phyloP scores from a whole-genome alignment of 1,140 invertebrate genomes.

The Pentalonia nigronervosa region DNA sequence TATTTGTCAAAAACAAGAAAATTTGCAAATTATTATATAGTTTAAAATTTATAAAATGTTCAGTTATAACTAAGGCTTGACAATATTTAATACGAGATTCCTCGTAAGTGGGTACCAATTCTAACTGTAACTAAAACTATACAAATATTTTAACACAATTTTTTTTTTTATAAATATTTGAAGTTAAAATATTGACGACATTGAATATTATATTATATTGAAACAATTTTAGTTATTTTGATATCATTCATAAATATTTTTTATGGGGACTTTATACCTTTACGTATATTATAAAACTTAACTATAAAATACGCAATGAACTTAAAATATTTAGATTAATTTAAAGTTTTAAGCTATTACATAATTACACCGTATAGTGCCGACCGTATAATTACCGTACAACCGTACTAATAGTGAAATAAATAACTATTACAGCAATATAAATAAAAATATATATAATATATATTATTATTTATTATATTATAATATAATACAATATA shows the following conservation, averaged over 20 bases:
- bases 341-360: neutral
- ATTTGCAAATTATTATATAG: no score
- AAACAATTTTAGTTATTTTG: neutral
- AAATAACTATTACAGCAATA: neutral
- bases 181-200: neutral
- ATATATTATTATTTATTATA: no score
- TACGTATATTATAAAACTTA: neutral
- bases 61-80: no score
- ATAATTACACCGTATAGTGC: neutral
- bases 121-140: neutral
- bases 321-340: neutral
- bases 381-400: no score
- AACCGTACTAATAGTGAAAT: neutral
- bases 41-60: no score
- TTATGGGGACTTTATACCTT: accelerated
- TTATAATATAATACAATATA: no score
- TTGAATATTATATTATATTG: neutral
- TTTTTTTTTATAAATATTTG: neutral
- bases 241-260: neutral
- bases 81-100: neutral
- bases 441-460: no score
- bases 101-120: neutral
- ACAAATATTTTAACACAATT: neutral
- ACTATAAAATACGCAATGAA: neutral
- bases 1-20: neutral